Percentiles rank a stretch among this genome's conserved stretches.
Conservation (phyloP, 2,113 vertebrate species). For the Ivindomyrus marchei region DNA sequence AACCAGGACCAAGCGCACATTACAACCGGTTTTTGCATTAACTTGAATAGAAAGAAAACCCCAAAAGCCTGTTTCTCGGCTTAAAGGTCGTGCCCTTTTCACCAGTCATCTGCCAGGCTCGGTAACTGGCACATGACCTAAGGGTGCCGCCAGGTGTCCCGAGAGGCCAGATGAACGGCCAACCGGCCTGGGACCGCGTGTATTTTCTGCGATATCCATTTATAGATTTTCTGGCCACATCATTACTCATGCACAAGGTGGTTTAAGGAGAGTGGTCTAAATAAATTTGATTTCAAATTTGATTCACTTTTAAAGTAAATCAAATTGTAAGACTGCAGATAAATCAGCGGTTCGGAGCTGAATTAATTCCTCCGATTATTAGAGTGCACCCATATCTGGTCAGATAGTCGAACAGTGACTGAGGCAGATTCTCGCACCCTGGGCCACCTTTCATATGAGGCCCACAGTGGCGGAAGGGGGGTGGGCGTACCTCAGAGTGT, state of each 20-base stretch:
- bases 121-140: neutral
- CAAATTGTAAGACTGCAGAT: neutral
- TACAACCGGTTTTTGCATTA: neutral
- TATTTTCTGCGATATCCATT: neutral
- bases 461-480: neutral
- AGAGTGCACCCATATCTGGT: neutral
- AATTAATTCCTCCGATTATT: neutral
- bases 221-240: neutral
- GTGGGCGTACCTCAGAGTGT: conserved; percentile 78
- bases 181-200: neutral
- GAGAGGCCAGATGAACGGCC: neutral
- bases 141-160: neutral
- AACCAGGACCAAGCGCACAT: neutral
- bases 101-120: neutral
- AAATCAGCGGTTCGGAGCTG: neutral
- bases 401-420: neutral
- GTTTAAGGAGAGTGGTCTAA: neutral
- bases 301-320: neutral
- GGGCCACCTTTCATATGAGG: neutral
- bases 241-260: neutral
- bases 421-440: neutral
- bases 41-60: neutral
- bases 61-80: neutral
- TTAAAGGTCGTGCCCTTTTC: neutral
- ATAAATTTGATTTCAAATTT: neutral